phyloP scores from a whole-genome alignment of 2,888 invertebrate species.

The Buathra laborator region DNA sequence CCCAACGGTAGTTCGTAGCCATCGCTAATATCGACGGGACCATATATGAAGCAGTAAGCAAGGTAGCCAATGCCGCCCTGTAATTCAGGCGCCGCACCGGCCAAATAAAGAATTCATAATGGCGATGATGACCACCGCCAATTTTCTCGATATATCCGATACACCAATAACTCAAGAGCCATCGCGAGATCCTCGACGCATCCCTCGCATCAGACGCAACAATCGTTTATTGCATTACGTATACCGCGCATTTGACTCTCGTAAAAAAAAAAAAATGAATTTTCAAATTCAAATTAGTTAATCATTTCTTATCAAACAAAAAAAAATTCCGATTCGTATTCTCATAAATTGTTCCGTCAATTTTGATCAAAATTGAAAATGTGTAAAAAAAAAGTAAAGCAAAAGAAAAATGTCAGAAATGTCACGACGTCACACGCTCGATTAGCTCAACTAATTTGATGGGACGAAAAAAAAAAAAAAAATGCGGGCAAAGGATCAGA shows the following conservation, averaged over 20 bases:
- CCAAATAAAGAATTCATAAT: conserved; percentile 85
- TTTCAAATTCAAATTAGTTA: too few relatives aligned
- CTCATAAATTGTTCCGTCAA: neutral
- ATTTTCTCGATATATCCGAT: conserved; percentile 83
- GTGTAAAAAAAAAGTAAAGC: neutral
- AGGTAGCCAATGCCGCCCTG: conserved; percentile 84
- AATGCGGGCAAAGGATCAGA: neutral
- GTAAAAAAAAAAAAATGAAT: neutral
- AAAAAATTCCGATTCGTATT: neutral
- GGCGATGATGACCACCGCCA: conserved; percentile 84
- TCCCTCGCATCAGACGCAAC: neutral
- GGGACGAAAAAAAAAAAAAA: neutral
- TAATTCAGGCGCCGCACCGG: conserved; percentile 82
- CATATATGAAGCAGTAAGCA: conserved; percentile 84
- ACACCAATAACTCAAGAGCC: conserved; percentile 79
- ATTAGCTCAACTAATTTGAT: neutral
- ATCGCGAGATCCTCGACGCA: conserved; percentile 10
- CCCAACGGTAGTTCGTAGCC: conserved; percentile 76
- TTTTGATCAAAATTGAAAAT: neutral
- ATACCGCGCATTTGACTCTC: neutral
- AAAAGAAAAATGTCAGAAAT: neutral
- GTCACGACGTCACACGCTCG: neutral
- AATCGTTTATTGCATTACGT: conserved; percentile 16
- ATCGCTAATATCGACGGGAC: conserved; percentile 76
- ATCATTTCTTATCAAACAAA: too few relatives aligned